Conservation (phyloP, 2,888 invertebrate species). For the Caenorhabditis sp. region DNA sequence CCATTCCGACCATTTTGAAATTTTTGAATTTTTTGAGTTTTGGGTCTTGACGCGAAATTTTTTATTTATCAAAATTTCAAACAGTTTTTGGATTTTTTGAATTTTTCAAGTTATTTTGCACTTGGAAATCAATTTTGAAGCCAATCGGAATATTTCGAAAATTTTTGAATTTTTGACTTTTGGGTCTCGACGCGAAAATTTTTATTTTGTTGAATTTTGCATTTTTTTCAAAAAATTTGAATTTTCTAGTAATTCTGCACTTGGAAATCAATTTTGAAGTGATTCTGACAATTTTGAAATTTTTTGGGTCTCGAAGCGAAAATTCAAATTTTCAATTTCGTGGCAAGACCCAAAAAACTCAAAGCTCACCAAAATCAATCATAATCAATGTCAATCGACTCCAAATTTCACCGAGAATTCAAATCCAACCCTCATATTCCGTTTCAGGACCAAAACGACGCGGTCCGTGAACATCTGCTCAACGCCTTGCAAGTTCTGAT, state of each 20-base stretch:
- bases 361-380: too few species aligned
- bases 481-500: conserved; percentile 39
- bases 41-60: background rate
- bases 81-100: background rate
- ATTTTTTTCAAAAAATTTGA: too few species aligned
- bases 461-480: conserved; percentile 44
- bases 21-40: background rate
- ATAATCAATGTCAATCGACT: too few species aligned
- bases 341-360: too few species aligned
- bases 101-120: background rate
- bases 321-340: background rate
- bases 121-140: background rate
- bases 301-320: background rate
- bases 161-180: background rate
- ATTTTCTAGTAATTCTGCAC: too few species aligned
- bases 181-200: too few species aligned
- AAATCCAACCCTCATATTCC: too few species aligned
- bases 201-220: too few species aligned
- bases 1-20: background rate
- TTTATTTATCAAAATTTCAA: background rate
- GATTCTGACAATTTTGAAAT: background rate
- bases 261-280: too few species aligned
- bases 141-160: background rate
- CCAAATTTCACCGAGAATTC: background rate
- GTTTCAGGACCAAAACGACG: conserved; percentile 63